Evolutionary conservation across 1,140 invertebrate species (phyloP), one percentile per base, ranked within the genome.

Genomic region (Nasonia longicornis): DNA sequence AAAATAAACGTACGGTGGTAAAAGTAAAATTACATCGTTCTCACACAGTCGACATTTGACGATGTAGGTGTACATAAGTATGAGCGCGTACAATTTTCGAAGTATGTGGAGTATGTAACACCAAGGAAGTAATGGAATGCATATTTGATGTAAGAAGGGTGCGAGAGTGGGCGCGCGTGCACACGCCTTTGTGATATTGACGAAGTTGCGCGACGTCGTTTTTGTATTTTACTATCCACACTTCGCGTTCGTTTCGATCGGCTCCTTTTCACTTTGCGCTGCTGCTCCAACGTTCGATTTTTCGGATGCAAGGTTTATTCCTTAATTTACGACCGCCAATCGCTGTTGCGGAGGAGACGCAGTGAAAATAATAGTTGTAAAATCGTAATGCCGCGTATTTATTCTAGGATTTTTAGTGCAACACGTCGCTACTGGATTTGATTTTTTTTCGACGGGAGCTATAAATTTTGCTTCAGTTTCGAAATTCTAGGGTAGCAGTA

Each of bases 111-210:
- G 72, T 79, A 82, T 82, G 77, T 82, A 82, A 82, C 66, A 79
- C 29, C 42, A 63, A 82, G 81, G 77, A 82, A 82, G 77, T 82
- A 82, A 52, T 79, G 81, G 81, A 82, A 82, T 82, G 69, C 38
- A n/a, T 16, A 58, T 2, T 74, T 79, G 77, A 82, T 79, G 81
- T 82, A 79, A 79, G 81, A 79, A 82, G 72, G 81, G 81, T 66
- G 81, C 64, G 70, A 77, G 63, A 77, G 81, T 82, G 77, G 71
- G 77, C 77, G 81, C 42, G 22, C 73, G 31, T 45, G 20, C 42
- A 38, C 35, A 69, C 77, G 58, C 79, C 66, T 81, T 81, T 77
- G 79, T 81, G 48, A 71, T 71, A 71, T 75, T 31, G 58, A 45
- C 66, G 20, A 52, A 42, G 70, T 78, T 72, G 73, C 67, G 69